Base-by-base conservation (phyloP, 2,797 vertebrate genomes). In the Chromis chromis region DNA sequence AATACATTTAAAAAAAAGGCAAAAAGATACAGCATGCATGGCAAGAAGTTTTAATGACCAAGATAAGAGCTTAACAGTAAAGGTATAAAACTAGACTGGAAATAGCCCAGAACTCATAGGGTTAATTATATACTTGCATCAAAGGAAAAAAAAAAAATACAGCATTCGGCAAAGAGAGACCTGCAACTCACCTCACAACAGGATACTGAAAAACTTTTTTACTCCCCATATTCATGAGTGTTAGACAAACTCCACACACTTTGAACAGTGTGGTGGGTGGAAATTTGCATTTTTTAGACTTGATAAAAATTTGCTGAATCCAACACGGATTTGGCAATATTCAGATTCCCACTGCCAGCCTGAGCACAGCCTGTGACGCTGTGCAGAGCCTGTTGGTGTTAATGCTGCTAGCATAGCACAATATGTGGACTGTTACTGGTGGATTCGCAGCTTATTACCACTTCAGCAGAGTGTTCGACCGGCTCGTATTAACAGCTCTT, bases 391-490 rank as follows among this genome's bases (percentile, higher is more conserved):
- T 70, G 56, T 66, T 27, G 21, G 48, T 70, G 27, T 65, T 69
- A 57, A 42, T 33, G 27, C 73, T 60, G 48, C 68, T 3, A 12
- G 50, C 46, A 33, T 65, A 63, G 55, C 82, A 74, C 71, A 50
- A 42, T 42, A 61, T 61, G 60, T 67, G 74, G 80, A 80, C 69
- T 77, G 70, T 79, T 64, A 65, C 49, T 58, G 24, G 67, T 78
- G 58, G 76, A 79, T 72, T 83, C 10, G 3, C 80, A 76, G 65
- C 62, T 79, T 74, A 63, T 80, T 64, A 68, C 54, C 68, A 55
- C 73, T 59, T 62, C 24, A 57, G 68, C 73, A 68, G 65, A 70
- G 59, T 55, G 63, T 50, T 73, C 0, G 1, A 36, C 56, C 6
- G 10, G 52, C 46, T 62, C 3, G 1, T 53, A 57, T 73, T 59